Conservation (phyloP, 2,113 vertebrate species). For the Elachura formosa region DNA sequence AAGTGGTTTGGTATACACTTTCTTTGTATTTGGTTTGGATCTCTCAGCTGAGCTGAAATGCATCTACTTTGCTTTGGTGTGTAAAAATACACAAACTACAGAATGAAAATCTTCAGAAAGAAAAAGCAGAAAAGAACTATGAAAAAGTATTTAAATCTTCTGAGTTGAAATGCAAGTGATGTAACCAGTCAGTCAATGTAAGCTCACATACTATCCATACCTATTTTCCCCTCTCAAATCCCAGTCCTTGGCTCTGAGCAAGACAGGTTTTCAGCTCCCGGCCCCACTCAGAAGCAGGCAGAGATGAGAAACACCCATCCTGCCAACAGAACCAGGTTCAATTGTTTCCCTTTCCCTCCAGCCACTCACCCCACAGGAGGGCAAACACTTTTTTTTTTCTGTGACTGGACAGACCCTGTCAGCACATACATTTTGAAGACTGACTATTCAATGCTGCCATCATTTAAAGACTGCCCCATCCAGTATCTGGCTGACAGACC, state of each 20-base stretch:
- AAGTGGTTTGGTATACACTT: background rate
- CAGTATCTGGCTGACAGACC: background rate
- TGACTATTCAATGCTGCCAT: background rate
- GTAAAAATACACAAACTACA: background rate
- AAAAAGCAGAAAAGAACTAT: background rate
- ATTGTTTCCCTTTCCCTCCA: background rate
- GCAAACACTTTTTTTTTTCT: background rate
- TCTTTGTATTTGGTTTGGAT: background rate
- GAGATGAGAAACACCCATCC: fast-evolving
- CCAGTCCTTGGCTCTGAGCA: background rate
- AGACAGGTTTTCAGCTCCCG: background rate
- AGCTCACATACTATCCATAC: background rate
- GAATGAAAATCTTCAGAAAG: background rate
- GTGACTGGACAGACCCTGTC: background rate
- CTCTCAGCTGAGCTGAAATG: background rate
- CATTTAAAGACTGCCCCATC: background rate
- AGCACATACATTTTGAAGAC: background rate
- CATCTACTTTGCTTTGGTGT: background rate
- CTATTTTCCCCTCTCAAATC: background rate
- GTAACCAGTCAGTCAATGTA: background rate
- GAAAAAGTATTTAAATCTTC: background rate
- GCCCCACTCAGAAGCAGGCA: fast-evolving
- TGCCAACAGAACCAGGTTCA: fast-evolving
- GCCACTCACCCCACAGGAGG: background rate
- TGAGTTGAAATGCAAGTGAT: background rate